Conservation (phyloP, 1,140 invertebrate species). For the Leptinotarsa defecta region DNA sequence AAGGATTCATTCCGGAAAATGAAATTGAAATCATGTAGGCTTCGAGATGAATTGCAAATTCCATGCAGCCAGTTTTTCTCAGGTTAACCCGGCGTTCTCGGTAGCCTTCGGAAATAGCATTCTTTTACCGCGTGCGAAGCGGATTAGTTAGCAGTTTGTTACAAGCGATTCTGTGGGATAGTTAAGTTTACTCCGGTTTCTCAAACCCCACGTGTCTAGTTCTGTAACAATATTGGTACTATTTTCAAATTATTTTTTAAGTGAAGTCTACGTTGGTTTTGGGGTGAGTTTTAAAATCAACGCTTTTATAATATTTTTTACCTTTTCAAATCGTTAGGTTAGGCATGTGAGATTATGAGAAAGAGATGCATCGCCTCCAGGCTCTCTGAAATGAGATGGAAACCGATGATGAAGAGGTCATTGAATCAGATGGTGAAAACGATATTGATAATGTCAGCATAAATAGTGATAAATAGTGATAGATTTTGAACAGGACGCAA, state of each 20-base stretch:
- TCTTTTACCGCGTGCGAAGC: neutral
- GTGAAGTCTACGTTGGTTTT: neutral
- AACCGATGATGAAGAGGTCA: neutral
- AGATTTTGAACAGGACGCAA: neutral
- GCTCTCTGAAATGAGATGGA: neutral
- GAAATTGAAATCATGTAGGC: too few relatives aligned
- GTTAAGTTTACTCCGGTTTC: neutral
- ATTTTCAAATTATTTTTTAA: neutral
- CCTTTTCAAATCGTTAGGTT: conserved; percentile 4
- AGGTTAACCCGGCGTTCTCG: too few relatives aligned
- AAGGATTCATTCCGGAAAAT: too few relatives aligned
- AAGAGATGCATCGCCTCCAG: neutral
- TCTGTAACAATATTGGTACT: too few relatives aligned
- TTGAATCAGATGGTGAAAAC: too few relatives aligned
- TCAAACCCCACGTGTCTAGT: too few relatives aligned
- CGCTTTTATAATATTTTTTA: neutral
- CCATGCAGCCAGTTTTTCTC: too few relatives aligned
- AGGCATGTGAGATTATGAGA: neutral
- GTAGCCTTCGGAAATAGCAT: too few relatives aligned
- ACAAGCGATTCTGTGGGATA: neutral
- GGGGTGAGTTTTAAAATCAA: neutral
- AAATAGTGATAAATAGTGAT: neutral
- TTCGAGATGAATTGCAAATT: too few relatives aligned
- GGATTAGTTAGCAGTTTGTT: neutral
- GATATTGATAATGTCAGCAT: neutral